A percentile compares a stretch with the other conserved stretches of the same genome.
These are phyloP conservation scores for Balearica regulorum DNA, from an alignment of 2,797 vertebrate genomes.

Conservation along the genomic window DNA sequence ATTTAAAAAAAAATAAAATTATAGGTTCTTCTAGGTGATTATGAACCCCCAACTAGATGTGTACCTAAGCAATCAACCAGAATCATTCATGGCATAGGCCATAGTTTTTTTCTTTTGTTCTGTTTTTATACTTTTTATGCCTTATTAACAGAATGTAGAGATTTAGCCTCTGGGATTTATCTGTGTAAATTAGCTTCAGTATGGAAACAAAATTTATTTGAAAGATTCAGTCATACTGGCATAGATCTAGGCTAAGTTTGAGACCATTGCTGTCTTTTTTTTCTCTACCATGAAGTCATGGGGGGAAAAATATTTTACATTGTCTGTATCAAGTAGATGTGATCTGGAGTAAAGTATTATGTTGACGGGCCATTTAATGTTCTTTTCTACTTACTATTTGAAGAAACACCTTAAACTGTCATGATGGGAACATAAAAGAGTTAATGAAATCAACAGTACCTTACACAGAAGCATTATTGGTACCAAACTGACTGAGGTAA, in stretches of 20 bases:
- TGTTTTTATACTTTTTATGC: not conserved
- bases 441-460: not conserved
- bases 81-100: not conserved
- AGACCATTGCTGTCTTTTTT: not conserved
- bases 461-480: not conserved
- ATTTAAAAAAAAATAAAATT: not conserved
- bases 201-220: not conserved
- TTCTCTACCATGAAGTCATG: not conserved
- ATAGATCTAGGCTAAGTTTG: not conserved
- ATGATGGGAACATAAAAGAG: not conserved
- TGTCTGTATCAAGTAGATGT: not conserved
- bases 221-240: not conserved
- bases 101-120: not conserved
- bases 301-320: not conserved
- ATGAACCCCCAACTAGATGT: not conserved
- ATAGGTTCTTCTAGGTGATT: not conserved
- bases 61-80: not conserved
- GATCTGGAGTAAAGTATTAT: not conserved
- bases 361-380: not conserved
- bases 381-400: not conserved
- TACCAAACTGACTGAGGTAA: not conserved
- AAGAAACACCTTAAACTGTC: not conserved
- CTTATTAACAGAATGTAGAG: slow-evolving; percentile 21
- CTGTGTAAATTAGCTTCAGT: not conserved
- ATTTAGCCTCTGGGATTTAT: slow-evolving; percentile 2